Conservation (phyloP, 92 coral and sea anemone species). For the Palythoa grandiflora region DNA sequence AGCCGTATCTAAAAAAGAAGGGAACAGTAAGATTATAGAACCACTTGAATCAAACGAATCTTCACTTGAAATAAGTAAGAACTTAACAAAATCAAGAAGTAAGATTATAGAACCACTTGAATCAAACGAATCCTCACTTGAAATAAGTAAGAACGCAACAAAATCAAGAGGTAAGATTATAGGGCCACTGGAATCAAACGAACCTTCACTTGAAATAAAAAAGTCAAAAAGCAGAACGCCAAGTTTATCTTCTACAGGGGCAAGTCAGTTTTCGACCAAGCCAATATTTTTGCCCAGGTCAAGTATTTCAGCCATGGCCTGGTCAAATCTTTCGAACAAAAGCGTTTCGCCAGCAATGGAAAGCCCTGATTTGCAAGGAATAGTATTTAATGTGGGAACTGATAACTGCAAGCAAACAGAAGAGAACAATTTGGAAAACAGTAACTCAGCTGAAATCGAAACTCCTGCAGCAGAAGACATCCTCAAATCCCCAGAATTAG, state of each 20-base stretch:
- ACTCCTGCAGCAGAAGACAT: background rate
- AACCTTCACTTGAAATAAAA: background rate
- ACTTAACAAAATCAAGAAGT: background rate
- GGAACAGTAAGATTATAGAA: background rate
- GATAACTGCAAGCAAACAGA: background rate
- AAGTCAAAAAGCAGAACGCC: background rate
- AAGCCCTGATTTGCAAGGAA: background rate
- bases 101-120: background rate
- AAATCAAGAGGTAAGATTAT: background rate
- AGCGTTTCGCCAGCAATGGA: background rate
- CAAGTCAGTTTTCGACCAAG: background rate
- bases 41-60: no score
- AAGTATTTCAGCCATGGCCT: background rate
- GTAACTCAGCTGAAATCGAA: background rate
- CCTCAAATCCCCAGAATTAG: background rate
- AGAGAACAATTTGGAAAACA: background rate
- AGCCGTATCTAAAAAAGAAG: background rate
- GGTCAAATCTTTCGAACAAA: background rate
- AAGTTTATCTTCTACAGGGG: background rate
- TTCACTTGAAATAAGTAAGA: no score
- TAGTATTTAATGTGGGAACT: background rate
- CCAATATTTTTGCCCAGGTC: no score
- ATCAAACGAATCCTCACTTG: no score
- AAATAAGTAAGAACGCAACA: no score
- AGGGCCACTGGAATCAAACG: background rate